Evolutionary conservation across 2,113 vertebrate species (phyloP), one percentile per base, ranked within the genome.

Genomic region (Neomonachus schauinslandi): DNA sequence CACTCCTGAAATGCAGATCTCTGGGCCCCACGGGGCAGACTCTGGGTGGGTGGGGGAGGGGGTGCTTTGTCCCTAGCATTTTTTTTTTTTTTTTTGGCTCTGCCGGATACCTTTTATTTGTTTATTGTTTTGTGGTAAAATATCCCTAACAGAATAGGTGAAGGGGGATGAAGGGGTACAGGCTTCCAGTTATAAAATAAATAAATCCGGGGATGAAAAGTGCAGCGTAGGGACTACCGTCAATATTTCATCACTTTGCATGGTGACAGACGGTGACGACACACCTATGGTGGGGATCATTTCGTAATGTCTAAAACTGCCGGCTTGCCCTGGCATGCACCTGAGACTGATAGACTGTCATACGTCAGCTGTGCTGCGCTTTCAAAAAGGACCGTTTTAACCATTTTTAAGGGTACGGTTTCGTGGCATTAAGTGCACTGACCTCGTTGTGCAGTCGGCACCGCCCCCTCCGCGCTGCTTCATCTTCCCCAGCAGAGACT

Each of bases 291-390:
- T 79, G 46, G 49, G 49, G 28, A 21, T 33, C 16, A 0, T 53
- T 10, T 21, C 4, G 2, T 53, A 18, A 10, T 1, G 5, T 12
- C 10, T 79, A 12, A 12, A 79, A 79, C 5, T 79, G 12, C 28
- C 9, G 9, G 1, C 28, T 10, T 49, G 1, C 76, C 7, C 28
- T 53, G 76, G 0, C 18, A 0, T 31, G 5, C 28, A 6, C 49
- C 8, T 3, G 49, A 33, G 53, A 5, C 18, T 19, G 49, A 51
- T 6, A 33, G 28, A 12, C 31, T 21, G 0, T 51, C 2, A 9
- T 51, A 6, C 19, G 28, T 51, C 28, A 2, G 16, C 8, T 33
- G 16, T 11, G 46, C 16, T 79, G 12, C 46, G 3, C 5, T 46
- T 11, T 79, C 18, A 79, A 21, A 33, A 51, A 33, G 16, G 46